Evolutionary conservation across 2,888 invertebrate genomes (phyloP).

Genomic region (Fabriciana adippe): DNA sequence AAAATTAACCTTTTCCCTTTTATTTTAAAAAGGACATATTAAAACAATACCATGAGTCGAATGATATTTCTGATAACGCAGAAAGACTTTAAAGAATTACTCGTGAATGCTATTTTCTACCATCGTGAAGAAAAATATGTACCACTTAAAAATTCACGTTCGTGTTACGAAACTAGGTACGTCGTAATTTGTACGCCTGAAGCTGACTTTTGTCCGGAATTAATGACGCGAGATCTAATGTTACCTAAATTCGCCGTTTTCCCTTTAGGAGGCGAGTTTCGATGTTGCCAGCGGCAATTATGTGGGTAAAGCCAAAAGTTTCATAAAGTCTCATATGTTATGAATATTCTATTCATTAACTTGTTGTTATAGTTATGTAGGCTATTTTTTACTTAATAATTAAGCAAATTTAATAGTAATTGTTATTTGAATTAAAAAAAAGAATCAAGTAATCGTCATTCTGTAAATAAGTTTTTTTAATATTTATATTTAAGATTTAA

Average conservation of each 20-base stretch:
- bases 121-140: conserved; percentile 46
- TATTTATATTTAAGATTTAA: too few relatives aligned
- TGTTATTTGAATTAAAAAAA: too few relatives aligned
- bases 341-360: conserved; percentile 13
- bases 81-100: conserved; percentile 13
- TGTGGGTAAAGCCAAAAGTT: conserved; percentile 4
- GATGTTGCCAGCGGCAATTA: conserved; percentile 16
- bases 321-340: conserved; percentile 8
- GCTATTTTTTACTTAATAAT: not conserved
- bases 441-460: too few relatives aligned
- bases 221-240: conserved; percentile 58
- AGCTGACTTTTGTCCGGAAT: conserved; percentile 59
- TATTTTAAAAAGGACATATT: not conserved
- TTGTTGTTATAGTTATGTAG: not conserved
- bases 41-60: conserved; percentile 1
- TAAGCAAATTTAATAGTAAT: not conserved
- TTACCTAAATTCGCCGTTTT: conserved; percentile 38
- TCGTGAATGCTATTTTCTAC: conserved; percentile 13
- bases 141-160: conserved; percentile 55
- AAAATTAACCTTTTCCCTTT: not conserved
- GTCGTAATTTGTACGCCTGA: conserved; percentile 65
- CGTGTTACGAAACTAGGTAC: conserved; percentile 62
- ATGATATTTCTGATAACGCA: conserved; percentile 4
- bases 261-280: conserved; percentile 18
- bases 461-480: too few relatives aligned